Evolutionary conservation across 2,888 invertebrate genomes (phyloP).

Genomic region (Tetanocera ferruginea): DNA sequence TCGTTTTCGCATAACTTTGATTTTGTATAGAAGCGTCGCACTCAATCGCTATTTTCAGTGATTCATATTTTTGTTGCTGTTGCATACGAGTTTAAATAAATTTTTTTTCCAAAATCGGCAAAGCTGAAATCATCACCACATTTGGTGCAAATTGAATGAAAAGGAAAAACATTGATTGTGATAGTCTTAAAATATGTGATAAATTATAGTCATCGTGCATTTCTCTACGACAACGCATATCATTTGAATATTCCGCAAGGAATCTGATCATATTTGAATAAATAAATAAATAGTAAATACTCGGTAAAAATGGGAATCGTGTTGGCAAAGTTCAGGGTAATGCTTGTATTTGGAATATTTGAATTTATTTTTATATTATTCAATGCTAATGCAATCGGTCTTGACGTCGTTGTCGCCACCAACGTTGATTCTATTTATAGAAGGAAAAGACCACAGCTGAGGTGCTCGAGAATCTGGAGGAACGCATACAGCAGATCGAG

Average conservation of each 20-base stretch:
- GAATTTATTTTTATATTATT: conserved; percentile 35
- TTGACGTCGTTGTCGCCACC: conserved; percentile 13
- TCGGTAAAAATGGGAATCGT: conserved; percentile 75
- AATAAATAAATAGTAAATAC: conserved; percentile 26
- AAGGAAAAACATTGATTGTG: neutral
- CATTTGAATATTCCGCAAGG: conserved; percentile 24
- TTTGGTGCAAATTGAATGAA: neutral
- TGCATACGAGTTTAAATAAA: neutral
- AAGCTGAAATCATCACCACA: conserved; percentile 21
- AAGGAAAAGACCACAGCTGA: conserved; percentile 72
- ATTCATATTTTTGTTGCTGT: neutral
- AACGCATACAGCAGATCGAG: conserved; percentile 85
- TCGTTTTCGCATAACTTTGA: neutral
- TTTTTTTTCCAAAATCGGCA: conserved; percentile 1
- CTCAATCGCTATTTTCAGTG: neutral
- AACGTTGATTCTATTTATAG: conserved; percentile 58
- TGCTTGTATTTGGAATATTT: conserved; percentile 59
- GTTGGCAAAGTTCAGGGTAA: conserved; percentile 79
- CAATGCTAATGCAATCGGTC: conserved; percentile 24
- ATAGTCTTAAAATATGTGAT: neutral
- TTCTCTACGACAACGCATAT: conserved; percentile 6
- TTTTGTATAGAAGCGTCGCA: neutral
- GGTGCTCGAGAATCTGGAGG: conserved; percentile 79
- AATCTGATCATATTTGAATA: conserved; percentile 38
- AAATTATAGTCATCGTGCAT: neutral